These are phyloP conservation scores for Aspidapion aeneum DNA, from an alignment of 2,888 invertebrate genomes.

Conservation along the genomic window DNA sequence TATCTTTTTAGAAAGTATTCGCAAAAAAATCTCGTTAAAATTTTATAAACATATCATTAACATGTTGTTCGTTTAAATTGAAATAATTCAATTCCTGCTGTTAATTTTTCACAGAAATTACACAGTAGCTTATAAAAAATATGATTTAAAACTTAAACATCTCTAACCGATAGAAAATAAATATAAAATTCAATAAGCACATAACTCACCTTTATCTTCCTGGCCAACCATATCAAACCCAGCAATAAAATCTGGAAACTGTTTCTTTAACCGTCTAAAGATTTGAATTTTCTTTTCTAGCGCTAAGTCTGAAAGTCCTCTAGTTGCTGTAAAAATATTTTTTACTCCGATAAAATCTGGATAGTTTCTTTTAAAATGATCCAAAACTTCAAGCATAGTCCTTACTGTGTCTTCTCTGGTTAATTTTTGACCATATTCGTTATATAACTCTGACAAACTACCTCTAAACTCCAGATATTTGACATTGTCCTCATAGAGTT, in stretches of 20 bases:
- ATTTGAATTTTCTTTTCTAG: slow-evolving; percentile 37
- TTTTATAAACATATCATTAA: no score
- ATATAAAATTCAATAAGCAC: no score
- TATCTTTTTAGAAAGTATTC: no score
- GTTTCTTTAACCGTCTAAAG: slow-evolving; percentile 16
- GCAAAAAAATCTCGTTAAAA: no score
- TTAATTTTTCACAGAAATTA: no score
- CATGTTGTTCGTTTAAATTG: no score
- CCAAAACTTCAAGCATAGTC: slow-evolving; percentile 29
- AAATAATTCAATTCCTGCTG: no score
- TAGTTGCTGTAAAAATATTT: slow-evolving; percentile 58
- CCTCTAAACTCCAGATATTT: slow-evolving; percentile 59
- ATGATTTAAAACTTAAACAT: no score
- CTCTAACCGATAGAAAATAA: no score
- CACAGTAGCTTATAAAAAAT: no score
- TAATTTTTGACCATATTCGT: not conserved
- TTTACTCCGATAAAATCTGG: slow-evolving; percentile 57
- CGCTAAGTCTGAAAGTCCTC: slow-evolving; percentile 42
- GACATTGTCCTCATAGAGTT: slow-evolving; percentile 60
- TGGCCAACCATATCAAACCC: slow-evolving; percentile 82
- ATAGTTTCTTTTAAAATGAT: slow-evolving; percentile 52
- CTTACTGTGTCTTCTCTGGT: not conserved
- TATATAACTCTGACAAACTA: slow-evolving; percentile 51
- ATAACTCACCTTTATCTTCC: slow-evolving; percentile 60
- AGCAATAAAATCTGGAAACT: slow-evolving; percentile 58